A percentile compares a stretch with the other conserved stretches of the same genome.
phyloP scores from a whole-genome alignment of 2,888 invertebrate genomes.

The Drosophila gaucha region DNA sequence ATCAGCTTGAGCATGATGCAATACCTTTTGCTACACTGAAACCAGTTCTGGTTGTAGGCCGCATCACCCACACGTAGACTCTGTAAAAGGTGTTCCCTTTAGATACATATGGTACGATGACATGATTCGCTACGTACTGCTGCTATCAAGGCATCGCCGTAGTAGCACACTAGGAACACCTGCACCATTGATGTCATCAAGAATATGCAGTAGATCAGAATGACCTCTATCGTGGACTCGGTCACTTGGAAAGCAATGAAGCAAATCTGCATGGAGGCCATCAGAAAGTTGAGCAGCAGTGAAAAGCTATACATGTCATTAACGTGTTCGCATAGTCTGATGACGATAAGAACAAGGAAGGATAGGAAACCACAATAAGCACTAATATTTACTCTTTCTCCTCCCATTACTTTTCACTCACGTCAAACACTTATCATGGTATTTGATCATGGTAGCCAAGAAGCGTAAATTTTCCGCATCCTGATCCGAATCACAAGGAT shows the following conservation, averaged over 20 bases:
- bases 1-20: conserved; percentile 66
- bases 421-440: conserved; percentile 77
- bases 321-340: conserved; percentile 72
- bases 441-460: conserved; percentile 53
- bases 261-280: conserved; percentile 81
- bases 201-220: conserved; percentile 77
- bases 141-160: conserved; percentile 77
- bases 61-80: conserved; percentile 76
- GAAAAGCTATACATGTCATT: conserved; percentile 71
- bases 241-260: conserved; percentile 82
- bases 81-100: conserved; percentile 39
- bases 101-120: not conserved
- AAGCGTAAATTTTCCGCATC: conserved; percentile 56
- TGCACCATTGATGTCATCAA: conserved; percentile 77
- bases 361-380: too few relatives aligned
- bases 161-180: conserved; percentile 81
- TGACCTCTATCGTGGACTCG: conserved; percentile 69
- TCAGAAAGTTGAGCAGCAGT: conserved; percentile 80
- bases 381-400: too few relatives aligned
- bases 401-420: conserved; percentile 40
- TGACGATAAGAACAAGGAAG: not conserved
- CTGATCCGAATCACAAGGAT: conserved; percentile 39
- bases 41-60: conserved; percentile 81
- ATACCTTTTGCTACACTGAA: conserved; percentile 66
- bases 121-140: conserved; percentile 52